A percentile compares a stretch with the other conserved stretches of the same genome.
Evolutionary conservation across 2,113 vertebrate species (phyloP).

Genomic region (Stercorarius parasiticus): DNA sequence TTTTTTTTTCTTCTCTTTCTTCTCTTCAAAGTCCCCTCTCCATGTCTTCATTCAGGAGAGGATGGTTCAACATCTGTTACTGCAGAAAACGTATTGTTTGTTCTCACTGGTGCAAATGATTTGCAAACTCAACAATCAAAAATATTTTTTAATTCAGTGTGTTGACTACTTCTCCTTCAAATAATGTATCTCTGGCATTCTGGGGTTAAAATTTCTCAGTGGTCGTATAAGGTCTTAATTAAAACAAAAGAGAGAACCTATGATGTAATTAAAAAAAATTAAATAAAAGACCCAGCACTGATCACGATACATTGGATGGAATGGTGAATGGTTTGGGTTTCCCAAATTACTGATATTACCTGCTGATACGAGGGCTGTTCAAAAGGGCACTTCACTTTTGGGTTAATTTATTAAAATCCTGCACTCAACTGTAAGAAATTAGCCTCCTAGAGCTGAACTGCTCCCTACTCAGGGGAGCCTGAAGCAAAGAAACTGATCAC

Average conservation of each 20-base stretch:
- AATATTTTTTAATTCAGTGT: conserved; percentile 17
- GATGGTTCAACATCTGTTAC: background rate
- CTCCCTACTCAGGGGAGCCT: conserved; percentile 64
- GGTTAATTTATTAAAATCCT: conserved; percentile 83
- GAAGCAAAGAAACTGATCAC: conserved; percentile 34
- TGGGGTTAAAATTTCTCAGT: conserved; percentile 62
- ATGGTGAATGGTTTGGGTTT: conserved; percentile 70
- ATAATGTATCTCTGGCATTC: conserved; percentile 40
- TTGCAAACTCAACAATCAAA: conserved; percentile 21
- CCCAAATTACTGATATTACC: conserved; percentile 79
- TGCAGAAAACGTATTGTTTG: background rate
- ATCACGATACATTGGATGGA: conserved; percentile 70
- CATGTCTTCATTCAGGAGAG: background rate
- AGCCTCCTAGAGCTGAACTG: conserved; percentile 82
- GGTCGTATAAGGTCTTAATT: conserved; percentile 69
- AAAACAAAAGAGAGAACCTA: conserved; percentile 72
- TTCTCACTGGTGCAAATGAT: conserved; percentile 11
- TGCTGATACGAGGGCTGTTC: conserved; percentile 82
- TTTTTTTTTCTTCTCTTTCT: too few species aligned
- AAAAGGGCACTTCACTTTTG: conserved; percentile 82
- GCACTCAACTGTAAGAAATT: conserved; percentile 81
- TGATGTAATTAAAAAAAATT: conserved; percentile 52
- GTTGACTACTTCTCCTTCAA: conserved; percentile 45
- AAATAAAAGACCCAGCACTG: conserved; percentile 47
- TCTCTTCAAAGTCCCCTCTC: background rate